Evolutionary conservation across 2,113 vertebrate genomes (phyloP).

Genomic region (Passer domesticus): DNA sequence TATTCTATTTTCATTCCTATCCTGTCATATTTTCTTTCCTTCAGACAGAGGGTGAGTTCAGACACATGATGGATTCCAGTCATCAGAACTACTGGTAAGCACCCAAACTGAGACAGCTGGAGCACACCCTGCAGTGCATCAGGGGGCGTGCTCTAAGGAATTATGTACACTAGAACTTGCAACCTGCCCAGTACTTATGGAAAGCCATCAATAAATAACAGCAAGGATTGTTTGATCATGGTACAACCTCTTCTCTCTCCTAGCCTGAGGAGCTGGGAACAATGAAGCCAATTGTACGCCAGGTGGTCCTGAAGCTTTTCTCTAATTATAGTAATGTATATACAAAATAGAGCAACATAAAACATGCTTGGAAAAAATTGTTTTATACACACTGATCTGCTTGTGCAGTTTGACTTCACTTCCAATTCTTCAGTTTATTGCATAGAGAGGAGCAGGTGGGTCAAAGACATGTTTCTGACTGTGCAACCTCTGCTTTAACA

Average conservation of each 20-base stretch:
- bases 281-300: background rate
- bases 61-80: background rate
- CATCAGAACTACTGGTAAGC: background rate
- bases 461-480: background rate
- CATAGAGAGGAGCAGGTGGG: background rate
- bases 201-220: background rate
- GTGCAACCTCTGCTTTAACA: background rate
- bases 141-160: background rate
- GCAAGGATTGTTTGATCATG: background rate
- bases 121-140: background rate
- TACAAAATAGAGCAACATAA: background rate
- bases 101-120: background rate
- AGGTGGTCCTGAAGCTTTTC: background rate
- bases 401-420: background rate
- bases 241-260: background rate
- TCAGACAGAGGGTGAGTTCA: background rate
- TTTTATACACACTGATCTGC: background rate
- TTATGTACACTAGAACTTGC: background rate
- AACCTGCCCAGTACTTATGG: background rate
- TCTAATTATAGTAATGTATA: background rate
- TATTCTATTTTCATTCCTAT: background rate
- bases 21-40: background rate
- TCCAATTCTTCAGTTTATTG: background rate
- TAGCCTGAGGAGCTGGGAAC: background rate
- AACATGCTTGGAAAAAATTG: background rate